Conservation (phyloP, 2,113 vertebrate genomes). For the Psettodes erumei region DNA sequence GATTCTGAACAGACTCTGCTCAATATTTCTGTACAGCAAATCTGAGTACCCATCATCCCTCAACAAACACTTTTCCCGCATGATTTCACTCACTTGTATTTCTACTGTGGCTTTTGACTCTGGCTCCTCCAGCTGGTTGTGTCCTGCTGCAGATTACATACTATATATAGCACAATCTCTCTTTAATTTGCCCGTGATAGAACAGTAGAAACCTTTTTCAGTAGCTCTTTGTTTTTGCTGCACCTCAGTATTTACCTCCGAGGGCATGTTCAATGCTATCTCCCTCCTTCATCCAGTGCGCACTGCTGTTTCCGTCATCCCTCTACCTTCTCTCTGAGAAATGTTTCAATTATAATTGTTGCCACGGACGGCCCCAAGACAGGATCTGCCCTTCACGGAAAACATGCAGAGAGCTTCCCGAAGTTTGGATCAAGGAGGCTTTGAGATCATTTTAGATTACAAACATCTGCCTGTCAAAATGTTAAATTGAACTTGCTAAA, state of each 20-base stretch:
- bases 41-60: not conserved
- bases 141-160: slow-evolving; percentile 63
- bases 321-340: not conserved
- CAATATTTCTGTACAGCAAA: slow-evolving; percentile 21
- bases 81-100: slow-evolving; percentile 6
- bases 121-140: slow-evolving; percentile 24
- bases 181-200: slow-evolving; percentile 74
- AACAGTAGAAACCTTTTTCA: slow-evolving; percentile 60
- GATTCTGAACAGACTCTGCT: slow-evolving; percentile 32
- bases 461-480: not conserved
- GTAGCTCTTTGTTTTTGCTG: slow-evolving; percentile 50
- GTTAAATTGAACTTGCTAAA: not conserved
- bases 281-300: slow-evolving; percentile 2
- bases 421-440: not conserved
- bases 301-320: slow-evolving; percentile 5
- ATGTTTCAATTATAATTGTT: too few relatives aligned
- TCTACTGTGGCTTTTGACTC: slow-evolving; percentile 37
- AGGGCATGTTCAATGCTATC: slow-evolving; percentile 17
- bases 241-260: slow-evolving; percentile 37
- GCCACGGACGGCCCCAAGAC: not conserved
- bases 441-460: not conserved
- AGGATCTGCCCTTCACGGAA: not conserved
- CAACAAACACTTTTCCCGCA: not conserved
- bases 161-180: slow-evolving; percentile 74
- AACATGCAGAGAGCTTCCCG: not conserved